Conservation (phyloP, 2,797 vertebrate genomes). For the Otus scops region DNA sequence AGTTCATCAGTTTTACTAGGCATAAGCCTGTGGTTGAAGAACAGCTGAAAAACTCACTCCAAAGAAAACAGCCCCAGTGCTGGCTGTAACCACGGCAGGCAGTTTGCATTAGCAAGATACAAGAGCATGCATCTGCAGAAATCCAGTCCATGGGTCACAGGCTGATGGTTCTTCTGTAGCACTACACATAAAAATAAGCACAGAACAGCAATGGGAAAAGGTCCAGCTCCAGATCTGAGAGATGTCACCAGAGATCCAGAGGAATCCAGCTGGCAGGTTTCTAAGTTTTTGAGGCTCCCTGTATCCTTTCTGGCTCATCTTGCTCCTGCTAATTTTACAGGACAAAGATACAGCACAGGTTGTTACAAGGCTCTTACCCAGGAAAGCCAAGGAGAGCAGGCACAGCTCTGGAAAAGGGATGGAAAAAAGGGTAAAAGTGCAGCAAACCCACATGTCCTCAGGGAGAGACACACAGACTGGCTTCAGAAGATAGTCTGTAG, state of each 20-base stretch:
- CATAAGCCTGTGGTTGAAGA: neutral
- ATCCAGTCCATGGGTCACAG: neutral
- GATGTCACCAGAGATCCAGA: neutral
- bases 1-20: constrained; percentile 41
- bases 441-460: neutral
- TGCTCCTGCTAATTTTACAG: neutral
- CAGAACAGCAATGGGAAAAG: neutral
- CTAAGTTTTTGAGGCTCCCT: neutral
- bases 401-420: neutral
- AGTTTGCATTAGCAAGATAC: neutral
- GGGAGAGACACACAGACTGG: neutral
- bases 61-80: constrained; percentile 34
- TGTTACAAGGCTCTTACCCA: too few relatives aligned
- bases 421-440: neutral
- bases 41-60: neutral
- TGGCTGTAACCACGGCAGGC: neutral
- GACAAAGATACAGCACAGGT: neutral
- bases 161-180: neutral
- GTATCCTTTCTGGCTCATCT: neutral
- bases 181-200: neutral
- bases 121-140: neutral
- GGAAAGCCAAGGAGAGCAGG: neutral
- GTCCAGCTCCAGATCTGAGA: neutral
- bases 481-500: neutral
- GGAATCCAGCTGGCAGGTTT: neutral